phyloP scores from a whole-genome alignment of 2,888 invertebrate genomes.

The Lagria hirta region DNA sequence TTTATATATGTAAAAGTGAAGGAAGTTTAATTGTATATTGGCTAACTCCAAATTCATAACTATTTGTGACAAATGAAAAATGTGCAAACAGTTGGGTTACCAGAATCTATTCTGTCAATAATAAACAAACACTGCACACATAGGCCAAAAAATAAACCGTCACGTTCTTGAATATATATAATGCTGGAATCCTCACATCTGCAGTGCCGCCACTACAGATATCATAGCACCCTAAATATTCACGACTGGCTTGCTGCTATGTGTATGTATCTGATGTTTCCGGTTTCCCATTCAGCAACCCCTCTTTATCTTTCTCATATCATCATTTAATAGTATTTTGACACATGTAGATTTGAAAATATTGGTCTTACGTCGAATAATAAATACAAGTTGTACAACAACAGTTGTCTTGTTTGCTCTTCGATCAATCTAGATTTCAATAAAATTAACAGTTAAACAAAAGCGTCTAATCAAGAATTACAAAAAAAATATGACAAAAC shows the following conservation, averaged over 20 bases:
- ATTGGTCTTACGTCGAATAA: slow-evolving; percentile 44
- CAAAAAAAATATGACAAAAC: too few species aligned
- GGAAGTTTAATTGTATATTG: too few species aligned
- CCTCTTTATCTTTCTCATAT: slow-evolving; percentile 45
- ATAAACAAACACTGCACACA: too few species aligned
- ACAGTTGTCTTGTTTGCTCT: neutral
- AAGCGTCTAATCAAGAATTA: too few species aligned
- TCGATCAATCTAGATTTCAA: too few species aligned
- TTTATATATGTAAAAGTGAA: too few species aligned
- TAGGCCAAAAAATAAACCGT: slow-evolving; percentile 36
- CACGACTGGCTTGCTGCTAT: slow-evolving; percentile 48
- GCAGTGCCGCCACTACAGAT: slow-evolving; percentile 41
- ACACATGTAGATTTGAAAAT: slow-evolving; percentile 43
- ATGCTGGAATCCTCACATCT: slow-evolving; percentile 41
- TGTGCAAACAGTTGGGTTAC: too few species aligned
- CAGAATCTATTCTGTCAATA: too few species aligned
- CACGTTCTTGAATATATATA: slow-evolving; percentile 38
- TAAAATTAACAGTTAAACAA: too few species aligned
- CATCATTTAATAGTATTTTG: slow-evolving; percentile 44
- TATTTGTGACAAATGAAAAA: slow-evolving; percentile 1
- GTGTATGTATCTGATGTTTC: slow-evolving; percentile 46
- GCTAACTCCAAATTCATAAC: too few species aligned
- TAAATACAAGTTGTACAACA: slow-evolving; percentile 36
- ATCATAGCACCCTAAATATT: slow-evolving; percentile 53
- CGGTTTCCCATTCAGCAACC: slow-evolving; percentile 38